These are phyloP conservation scores for Carettochelys insculpta DNA, from an alignment of 2,113 vertebrate species.

Conservation along the genomic window DNA sequence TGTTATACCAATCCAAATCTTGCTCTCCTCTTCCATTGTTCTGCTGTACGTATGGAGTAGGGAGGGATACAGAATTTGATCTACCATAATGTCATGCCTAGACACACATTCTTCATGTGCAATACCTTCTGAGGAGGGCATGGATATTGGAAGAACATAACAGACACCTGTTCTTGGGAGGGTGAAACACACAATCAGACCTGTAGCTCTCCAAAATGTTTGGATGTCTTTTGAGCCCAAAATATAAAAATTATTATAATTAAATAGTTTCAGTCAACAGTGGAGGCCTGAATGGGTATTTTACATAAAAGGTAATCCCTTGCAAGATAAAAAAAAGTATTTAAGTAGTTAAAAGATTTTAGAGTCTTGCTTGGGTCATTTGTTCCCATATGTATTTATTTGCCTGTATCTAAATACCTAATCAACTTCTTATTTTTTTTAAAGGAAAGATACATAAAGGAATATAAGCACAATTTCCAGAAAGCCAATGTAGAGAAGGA, in stretches of 20 bases:
- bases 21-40: background rate
- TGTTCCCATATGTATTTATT: background rate
- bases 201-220: background rate
- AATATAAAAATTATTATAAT: background rate
- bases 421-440: background rate
- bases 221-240: background rate
- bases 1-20: background rate
- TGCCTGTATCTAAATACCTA: background rate
- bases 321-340: background rate
- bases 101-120: background rate
- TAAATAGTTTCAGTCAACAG: background rate
- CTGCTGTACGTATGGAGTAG: rapidly evolving
- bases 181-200: background rate
- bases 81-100: background rate
- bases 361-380: background rate
- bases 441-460: background rate
- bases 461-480: background rate
- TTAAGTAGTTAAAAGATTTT: background rate
- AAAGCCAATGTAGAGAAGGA: background rate
- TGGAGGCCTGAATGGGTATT: background rate
- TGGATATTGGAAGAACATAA: background rate
- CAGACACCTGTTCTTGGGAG: background rate
- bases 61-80: background rate
- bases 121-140: background rate
- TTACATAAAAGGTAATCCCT: background rate